Base-by-base conservation (phyloP, 2,113 vertebrate genomes). In the Hyperopisus bebe region DNA sequence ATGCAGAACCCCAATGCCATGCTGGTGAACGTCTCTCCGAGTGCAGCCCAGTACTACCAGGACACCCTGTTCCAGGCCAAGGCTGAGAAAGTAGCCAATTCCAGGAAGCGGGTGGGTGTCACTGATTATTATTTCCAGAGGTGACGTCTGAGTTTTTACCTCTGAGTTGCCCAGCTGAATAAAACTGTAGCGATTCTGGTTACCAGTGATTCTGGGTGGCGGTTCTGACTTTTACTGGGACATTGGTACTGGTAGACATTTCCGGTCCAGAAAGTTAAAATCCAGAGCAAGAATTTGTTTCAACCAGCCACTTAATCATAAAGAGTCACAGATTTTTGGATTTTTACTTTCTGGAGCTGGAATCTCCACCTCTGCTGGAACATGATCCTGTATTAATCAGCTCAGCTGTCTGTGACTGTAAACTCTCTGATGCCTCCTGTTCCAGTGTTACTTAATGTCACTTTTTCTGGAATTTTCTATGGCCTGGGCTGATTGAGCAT, bases 1-100 rank as follows among this genome's bases (percentile, higher is more conserved):
- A 95, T 99, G 97, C 96, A 96, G 89, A 99, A 99, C 93, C 98
- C 98, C 90, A 99, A 99, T 50, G 98, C 98, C 92, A 98, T 99
- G 98, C 95, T 99, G 83, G 94, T 98, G 90, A 97, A 97, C 88
- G 94, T 99, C 15, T 96, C 97, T 21, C 92, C 94, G 74, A 89
- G 10, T 11, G 91, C 95, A 35, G 95, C 96, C 46, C 93, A 91
- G 31, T 92, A 94, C 50, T 99, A 99, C 92, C 98, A 99, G 90
- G 95, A 96, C 91, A 96, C 94, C 0, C 96, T 99, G 89, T 97
- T 95, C 92, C 95, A 94, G 90, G 98, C 98, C 91, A 99, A 99
- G 90, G 95, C 96, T 15, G 94, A 97, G 93, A 99, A 99, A 94
- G 97, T 96, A 94, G 94, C 96, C 91, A 98, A 92, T 88, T 97